Evolutionary conservation across 1,140 invertebrate genomes (phyloP).

Genomic region (Subanguina moxae): DNA sequence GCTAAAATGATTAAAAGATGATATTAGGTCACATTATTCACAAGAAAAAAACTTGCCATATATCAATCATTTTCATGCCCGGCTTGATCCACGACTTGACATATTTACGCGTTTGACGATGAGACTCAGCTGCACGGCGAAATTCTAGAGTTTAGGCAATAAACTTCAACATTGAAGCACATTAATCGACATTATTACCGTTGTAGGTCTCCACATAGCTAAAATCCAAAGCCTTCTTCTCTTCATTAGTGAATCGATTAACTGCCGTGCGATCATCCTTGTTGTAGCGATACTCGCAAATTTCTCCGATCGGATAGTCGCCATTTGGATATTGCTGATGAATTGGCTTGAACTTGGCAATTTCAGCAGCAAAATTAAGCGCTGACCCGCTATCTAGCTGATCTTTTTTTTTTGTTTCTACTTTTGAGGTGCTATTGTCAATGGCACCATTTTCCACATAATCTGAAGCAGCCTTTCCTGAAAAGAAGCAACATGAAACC

Average conservation of each 20-base stretch:
- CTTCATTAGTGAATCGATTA: conserved; percentile 70
- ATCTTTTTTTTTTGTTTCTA: background rate
- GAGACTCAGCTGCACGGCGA: conserved; percentile 89
- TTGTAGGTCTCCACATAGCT: conserved; percentile 76
- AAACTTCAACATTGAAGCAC: conserved; percentile 67
- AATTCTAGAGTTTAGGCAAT: conserved; percentile 93
- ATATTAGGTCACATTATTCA: background rate
- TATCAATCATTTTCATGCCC: conserved; percentile 98
- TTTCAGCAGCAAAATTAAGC: conserved; percentile 29
- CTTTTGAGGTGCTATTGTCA: background rate
- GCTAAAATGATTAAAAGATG: conserved; percentile 61
- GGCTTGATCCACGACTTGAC: conserved; percentile 88
- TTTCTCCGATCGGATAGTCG: conserved; percentile 46
- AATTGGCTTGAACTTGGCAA: conserved; percentile 42
- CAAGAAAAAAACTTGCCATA: conserved; percentile 67
- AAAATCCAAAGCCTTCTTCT: conserved; percentile 71
- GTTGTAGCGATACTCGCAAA: conserved; percentile 39
- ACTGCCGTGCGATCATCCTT: conserved; percentile 52
- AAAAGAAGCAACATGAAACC: conserved; percentile 17
- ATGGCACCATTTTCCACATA: background rate
- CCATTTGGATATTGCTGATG: conserved; percentile 45
- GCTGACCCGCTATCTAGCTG: conserved; percentile 4
- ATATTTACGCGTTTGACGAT: conserved; percentile 84
- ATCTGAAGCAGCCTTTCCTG: background rate
- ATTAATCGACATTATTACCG: conserved; percentile 71